Evolutionary conservation across 2,888 invertebrate species (phyloP), one percentile per base, ranked within the genome.

Genomic region (Branchellion lobata): DNA sequence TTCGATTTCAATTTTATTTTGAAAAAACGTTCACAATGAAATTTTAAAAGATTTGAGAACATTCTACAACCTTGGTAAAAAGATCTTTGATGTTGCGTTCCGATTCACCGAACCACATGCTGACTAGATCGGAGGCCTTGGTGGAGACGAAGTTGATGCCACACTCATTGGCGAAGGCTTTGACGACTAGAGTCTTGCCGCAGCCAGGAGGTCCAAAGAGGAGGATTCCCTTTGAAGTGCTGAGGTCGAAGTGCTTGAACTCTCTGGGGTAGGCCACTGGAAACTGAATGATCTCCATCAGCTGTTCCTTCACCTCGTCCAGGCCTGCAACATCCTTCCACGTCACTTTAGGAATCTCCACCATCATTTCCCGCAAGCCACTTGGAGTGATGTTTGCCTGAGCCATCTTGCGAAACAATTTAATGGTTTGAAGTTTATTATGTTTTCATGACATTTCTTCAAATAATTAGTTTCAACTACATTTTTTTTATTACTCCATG

Each of bases 81-180:
- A 77, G 27, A 24, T 77, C 77, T n/a, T 61, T 77, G n/a, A 77
- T 65, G 77, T 77, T 77, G 61, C 29, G n/a, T 36, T 77, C 77
- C 27, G 77, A 77, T 29, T 77, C 77, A 1, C 77, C 77, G 31
- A 77, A 77, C 77, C 77, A 77, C 77, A 77, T 77, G 36, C 77
- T 77, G 34, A 77, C 24, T 18, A 77, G 33, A 24, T 77, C 65
- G 11, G 77, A 77, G 47, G 33, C 77, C 14, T 77, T 77, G 27
- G 65, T 65, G 21, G 77, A 31, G n/a, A 77, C 18, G 29, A 77
- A 77, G 31, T 77, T 57, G 24, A 77, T 61, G n/a, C 77, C 77
- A 40, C 77, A 77, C 24, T 57, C 65, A 29, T 31, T 77, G 8
- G 77, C 77, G 31, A 77, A 65, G 31, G 77, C 77, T 36, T 77